Evolutionary conservation across 53 echinoderm and acorn worm genomes (phyloP), one percentile per base, ranked within the genome.

Genomic region (Apostichopus leukothele): DNA sequence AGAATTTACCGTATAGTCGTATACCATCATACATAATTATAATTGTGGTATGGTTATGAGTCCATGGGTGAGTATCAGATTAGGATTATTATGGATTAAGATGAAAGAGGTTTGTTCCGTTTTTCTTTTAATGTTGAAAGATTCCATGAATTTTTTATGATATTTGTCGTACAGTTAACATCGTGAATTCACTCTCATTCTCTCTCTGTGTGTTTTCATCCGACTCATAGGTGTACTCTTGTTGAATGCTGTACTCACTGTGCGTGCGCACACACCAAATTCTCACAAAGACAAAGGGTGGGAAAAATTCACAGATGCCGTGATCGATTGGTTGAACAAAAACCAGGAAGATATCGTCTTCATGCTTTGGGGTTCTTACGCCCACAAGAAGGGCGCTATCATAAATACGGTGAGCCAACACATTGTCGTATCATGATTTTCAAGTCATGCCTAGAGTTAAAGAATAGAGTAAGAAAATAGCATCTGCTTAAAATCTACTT

Each of bases 231-330:
- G 97, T 84, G 97, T 97, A 10, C 75, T 97, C 21, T 88, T 97
- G 21, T 91, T 97, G 5, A 97, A 97, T 87, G 94, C 97, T 16
- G 95, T 95, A 60, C 89, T 97, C 57, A 97, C 97, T 13, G 97
- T 97, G 6, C 84, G 92, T 53, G 97, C 97, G 20, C 93, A 93
- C 86, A 88, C 90, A 22, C 89, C 97, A 53, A 97, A 97, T 86
- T 97, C 97, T 5, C 95, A 97, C 91, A 97, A 97, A 76, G 97
- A 95, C 74, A 91, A 94, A 87, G 95, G 95, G 50, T 97, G 97
- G 97, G 97, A 97, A 88, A 94, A 66, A 75, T 94, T 97, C 77
- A 97, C 97, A 1, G 92, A 94, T 51, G 91, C 95, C 1, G 97
- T 97, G 75, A 97, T 97, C 59, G 54, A 89, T 5, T 97, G 97